Evolutionary conservation across 2,888 invertebrate species (phyloP).

Genomic region (Gasteruption jaculator): DNA sequence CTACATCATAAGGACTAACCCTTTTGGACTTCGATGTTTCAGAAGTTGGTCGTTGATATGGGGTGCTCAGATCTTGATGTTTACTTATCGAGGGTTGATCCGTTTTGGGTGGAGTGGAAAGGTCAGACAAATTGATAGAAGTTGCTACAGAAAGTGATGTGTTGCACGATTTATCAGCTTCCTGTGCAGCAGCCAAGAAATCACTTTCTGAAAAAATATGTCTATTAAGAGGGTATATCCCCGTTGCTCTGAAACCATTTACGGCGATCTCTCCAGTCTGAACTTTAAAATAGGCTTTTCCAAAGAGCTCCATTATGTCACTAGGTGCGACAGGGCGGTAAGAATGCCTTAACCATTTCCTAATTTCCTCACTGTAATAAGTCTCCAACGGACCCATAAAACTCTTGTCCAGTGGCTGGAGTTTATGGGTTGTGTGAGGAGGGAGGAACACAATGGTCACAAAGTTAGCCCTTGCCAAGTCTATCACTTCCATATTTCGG

Average conservation of each 20-base stretch:
- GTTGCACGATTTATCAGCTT: too few species aligned
- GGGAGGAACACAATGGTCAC: slow-evolving; percentile 37
- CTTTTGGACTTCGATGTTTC: too few species aligned
- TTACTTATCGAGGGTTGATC: too few species aligned
- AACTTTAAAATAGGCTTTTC: slow-evolving; percentile 29
- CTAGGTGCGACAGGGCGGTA: slow-evolving; percentile 20
- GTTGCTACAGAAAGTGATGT: too few species aligned
- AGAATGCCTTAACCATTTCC: slow-evolving; percentile 31
- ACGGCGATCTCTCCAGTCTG: slow-evolving; percentile 24
- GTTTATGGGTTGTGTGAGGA: slow-evolving; percentile 39
- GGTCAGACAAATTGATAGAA: too few species aligned
- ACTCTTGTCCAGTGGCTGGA: slow-evolving; percentile 39
- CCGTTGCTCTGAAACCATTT: slow-evolving; percentile 28
- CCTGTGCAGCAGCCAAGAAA: background rate
- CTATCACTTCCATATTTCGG: slow-evolving; percentile 35
- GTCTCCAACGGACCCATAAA: slow-evolving; percentile 42
- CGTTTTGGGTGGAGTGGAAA: too few species aligned
- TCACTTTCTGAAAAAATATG: background rate
- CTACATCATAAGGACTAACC: too few species aligned
- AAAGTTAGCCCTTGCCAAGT: slow-evolving; percentile 36
- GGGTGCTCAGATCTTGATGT: too few species aligned
- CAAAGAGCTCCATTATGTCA: slow-evolving; percentile 27
- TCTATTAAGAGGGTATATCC: slow-evolving; percentile 14
- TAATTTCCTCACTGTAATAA: slow-evolving; percentile 37
- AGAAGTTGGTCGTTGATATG: too few species aligned